These are phyloP conservation scores for Brachyptera risi DNA, from an alignment of 2,888 invertebrate species.

Conservation along the genomic window DNA sequence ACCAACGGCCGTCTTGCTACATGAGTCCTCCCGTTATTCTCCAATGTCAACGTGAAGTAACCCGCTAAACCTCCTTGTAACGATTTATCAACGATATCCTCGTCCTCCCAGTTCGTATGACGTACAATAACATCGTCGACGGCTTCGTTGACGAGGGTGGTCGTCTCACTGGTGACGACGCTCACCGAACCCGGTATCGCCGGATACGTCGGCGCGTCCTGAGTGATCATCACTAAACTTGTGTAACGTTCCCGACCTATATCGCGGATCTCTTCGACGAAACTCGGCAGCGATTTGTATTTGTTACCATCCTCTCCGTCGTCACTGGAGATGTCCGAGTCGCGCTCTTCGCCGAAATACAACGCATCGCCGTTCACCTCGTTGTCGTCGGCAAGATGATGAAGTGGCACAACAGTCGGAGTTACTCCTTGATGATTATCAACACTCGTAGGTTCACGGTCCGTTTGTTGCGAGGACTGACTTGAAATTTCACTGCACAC, in stretches of 20 bases:
- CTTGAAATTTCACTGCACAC: background rate
- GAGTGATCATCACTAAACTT: slow-evolving; percentile 87
- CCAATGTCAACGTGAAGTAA: slow-evolving; percentile 47
- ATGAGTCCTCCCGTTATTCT: slow-evolving; percentile 37
- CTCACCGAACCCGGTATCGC: slow-evolving; percentile 52
- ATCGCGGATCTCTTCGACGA: too few relatives aligned
- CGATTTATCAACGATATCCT: slow-evolving; percentile 43
- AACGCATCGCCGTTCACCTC: background rate
- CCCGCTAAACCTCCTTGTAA: slow-evolving; percentile 46
- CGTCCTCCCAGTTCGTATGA: slow-evolving; percentile 60
- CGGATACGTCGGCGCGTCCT: slow-evolving; percentile 49
- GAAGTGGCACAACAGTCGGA: background rate
- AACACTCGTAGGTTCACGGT: too few relatives aligned
- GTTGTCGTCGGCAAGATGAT: background rate
- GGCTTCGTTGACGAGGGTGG: slow-evolving; percentile 56
- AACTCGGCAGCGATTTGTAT: background rate
- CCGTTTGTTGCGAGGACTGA: too few relatives aligned
- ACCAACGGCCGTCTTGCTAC: slow-evolving; percentile 31
- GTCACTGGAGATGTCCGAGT: background rate
- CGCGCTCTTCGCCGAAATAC: slow-evolving; percentile 5
- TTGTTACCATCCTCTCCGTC: background rate
- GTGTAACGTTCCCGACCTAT: slow-evolving; percentile 70
- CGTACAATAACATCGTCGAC: slow-evolving; percentile 59
- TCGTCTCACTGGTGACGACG: slow-evolving; percentile 72
- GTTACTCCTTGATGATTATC: too few relatives aligned